Evolutionary conservation across 2,113 vertebrate species (phyloP).

Genomic region (Bombycilla garrulus): DNA sequence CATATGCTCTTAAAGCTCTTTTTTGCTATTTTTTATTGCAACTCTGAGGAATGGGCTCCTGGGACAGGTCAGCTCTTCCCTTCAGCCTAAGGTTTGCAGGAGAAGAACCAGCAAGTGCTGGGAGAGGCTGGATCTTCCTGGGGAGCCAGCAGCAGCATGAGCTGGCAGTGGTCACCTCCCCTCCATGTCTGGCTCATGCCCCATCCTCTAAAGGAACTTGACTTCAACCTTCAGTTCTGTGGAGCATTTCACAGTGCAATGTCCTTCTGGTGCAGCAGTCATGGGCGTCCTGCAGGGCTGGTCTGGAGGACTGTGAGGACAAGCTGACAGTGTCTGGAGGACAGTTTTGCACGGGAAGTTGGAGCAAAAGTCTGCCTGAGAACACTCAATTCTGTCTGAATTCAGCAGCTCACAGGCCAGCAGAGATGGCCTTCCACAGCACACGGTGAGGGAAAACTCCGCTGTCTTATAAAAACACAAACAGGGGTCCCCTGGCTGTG

Average conservation of each 20-base stretch:
- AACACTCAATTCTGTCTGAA: not conserved
- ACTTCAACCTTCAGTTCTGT: not conserved
- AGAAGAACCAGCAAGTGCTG: not conserved
- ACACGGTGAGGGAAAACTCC: not conserved
- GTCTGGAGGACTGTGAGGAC: not conserved
- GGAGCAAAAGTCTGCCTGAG: not conserved
- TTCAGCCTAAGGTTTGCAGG: not conserved
- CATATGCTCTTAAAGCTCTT: no score
- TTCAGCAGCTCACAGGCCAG: not conserved
- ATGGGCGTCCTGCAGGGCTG: not conserved
- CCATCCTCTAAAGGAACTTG: not conserved
- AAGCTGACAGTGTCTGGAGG: not conserved
- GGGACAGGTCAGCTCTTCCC: not conserved
- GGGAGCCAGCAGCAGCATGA: not conserved
- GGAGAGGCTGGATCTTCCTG: not conserved
- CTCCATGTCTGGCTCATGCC: rapidly evolving
- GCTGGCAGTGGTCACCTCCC: not conserved
- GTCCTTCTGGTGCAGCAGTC: not conserved
- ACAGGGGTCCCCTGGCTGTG: not conserved
- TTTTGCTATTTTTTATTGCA: not conserved
- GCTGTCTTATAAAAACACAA: not conserved
- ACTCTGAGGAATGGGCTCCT: not conserved
- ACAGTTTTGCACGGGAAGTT: not conserved
- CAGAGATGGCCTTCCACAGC: not conserved
- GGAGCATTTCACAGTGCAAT: not conserved